Evolutionary conservation across 1,140 invertebrate genomes (phyloP), one percentile per base, ranked within the genome.

Genomic region (Riptortus pedestris): DNA sequence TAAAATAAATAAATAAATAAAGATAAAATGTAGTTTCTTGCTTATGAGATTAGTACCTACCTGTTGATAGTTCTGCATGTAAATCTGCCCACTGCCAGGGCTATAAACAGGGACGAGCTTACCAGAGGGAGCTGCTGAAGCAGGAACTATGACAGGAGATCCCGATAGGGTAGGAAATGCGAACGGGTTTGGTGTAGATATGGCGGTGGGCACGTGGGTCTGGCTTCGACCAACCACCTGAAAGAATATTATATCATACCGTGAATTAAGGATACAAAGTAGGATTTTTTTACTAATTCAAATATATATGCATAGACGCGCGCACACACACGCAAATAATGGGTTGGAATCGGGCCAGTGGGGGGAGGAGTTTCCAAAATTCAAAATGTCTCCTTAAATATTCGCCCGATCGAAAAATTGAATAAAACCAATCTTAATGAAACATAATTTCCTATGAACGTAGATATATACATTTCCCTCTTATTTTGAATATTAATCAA

Each of bases 141-240:
- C 68, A 67, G 65, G 65, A 55, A 52, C 65, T 38, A 67, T 68
- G 57, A 69, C 66, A 67, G 64, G 60, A 55, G 47, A 28, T n/a
- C 60, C 60, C 20, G 43, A 27, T 12, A 62, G 22, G 0, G 60
- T 64, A 62, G 59, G 65, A 26, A 59, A 59, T 2, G 16, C 33
- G 24, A 65, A 69, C 1, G 68, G 68, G 57, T 69, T 69, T 1
- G 64, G 66, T 24, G 66, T 65, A 28, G 66, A 63, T 16, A 69
- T 67, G 0, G 68, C 68, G 24, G 68, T 69, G 14, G 68, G 68
- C 1, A 66, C 52, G 31, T 69, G 66, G 20, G 66, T 66, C 7
- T 14, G 65, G 31, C 31, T 38, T 5, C 31, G 31, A 38, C 31
- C 31, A 38, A 7, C 67, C 52, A 47, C 59, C 61, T 52, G 69